phyloP scores from a whole-genome alignment of 2,797 vertebrate genomes.

The Tauraco hartlaubi region DNA sequence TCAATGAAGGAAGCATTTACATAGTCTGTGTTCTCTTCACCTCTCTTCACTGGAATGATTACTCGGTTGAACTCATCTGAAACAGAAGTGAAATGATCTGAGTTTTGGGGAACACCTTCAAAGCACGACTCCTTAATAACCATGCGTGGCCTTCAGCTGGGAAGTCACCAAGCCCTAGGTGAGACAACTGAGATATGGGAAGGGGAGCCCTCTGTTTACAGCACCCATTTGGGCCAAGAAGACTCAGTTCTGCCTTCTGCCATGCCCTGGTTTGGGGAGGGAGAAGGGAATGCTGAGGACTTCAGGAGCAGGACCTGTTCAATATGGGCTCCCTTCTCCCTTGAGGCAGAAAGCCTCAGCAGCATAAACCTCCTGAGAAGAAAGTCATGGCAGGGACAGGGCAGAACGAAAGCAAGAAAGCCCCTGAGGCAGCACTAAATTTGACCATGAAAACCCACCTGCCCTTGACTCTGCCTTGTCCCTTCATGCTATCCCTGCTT shows the following conservation, averaged over 20 bases:
- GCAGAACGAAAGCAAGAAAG: neutral
- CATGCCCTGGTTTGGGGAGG: neutral
- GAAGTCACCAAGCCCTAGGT: neutral
- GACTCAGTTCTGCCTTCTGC: neutral
- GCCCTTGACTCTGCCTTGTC: neutral
- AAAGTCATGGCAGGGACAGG: neutral
- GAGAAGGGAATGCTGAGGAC: neutral
- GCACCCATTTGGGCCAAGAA: neutral
- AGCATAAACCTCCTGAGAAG: neutral
- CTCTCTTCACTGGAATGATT: slow-evolving; percentile 98
- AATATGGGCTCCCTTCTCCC: neutral
- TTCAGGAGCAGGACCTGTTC: neutral
- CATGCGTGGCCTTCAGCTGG: neutral
- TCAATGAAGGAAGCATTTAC: slow-evolving; percentile 98
- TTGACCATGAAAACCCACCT: neutral
- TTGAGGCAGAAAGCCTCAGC: neutral
- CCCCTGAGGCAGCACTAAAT: too few species aligned
- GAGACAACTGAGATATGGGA: neutral
- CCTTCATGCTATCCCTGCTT: neutral
- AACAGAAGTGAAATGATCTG: neutral
- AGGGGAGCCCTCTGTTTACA: neutral
- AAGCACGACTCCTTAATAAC: neutral
- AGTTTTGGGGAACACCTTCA: neutral
- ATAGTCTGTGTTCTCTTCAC: slow-evolving; percentile 97
- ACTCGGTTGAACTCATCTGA: slow-evolving; percentile 98